These are phyloP conservation scores for Amphimallon solstitiale DNA, from an alignment of 2,888 invertebrate species.

Conservation along the genomic window DNA sequence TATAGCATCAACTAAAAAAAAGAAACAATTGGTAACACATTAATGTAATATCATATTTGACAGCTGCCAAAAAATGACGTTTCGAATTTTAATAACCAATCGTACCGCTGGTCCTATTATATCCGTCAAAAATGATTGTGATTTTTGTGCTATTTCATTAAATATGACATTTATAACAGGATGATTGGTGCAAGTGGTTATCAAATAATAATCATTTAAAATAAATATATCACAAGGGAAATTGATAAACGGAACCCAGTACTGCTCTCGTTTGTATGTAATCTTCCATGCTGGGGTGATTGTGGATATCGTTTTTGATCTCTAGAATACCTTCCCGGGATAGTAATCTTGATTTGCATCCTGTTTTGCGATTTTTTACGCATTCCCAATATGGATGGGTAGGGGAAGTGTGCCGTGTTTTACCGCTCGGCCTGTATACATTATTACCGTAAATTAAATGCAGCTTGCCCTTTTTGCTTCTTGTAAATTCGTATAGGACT, in stretches of 20 bases:
- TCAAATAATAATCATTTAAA: background rate
- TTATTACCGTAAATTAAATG: conserved; percentile 43
- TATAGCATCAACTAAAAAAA: too few species aligned
- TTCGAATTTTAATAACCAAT: too few species aligned
- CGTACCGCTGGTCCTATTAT: too few species aligned
- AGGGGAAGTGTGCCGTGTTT: conserved; percentile 33
- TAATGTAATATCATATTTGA: too few species aligned
- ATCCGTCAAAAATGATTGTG: too few species aligned
- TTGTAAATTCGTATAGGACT: conserved; percentile 41
- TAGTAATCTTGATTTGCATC: conserved; percentile 42
- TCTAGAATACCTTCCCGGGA: conserved; percentile 38
- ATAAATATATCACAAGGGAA: conserved; percentile 23
- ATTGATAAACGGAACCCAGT: conserved; percentile 36
- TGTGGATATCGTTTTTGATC: conserved; percentile 40
- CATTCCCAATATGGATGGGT: conserved; percentile 44
- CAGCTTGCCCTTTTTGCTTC: conserved; percentile 43
- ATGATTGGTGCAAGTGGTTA: background rate
- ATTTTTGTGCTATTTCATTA: too few species aligned
- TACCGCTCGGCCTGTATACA: conserved; percentile 43
- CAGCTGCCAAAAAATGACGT: too few species aligned
- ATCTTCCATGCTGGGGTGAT: conserved; percentile 38
- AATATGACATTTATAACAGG: too few species aligned
- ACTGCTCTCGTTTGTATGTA: conserved; percentile 37
- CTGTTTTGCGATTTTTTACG: conserved; percentile 44
- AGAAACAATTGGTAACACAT: too few species aligned